These are phyloP conservation scores for Pangasius krempfi DNA, from an alignment of 2,797 vertebrate species.

Conservation along the genomic window DNA sequence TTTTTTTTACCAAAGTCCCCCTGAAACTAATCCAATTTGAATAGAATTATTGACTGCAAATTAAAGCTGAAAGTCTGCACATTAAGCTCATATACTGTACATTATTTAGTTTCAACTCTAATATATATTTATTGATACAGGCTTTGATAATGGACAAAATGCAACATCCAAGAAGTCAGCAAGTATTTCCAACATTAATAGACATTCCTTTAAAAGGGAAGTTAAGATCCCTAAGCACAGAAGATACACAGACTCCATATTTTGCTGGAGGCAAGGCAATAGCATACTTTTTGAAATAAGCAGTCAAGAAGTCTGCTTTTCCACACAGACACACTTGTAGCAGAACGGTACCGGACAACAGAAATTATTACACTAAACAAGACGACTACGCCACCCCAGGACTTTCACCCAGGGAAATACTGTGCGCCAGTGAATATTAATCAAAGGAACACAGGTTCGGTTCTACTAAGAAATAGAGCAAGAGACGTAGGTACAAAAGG, in stretches of 20 bases:
- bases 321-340: background rate
- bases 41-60: background rate
- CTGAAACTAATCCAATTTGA: background rate
- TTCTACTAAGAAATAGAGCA: no score
- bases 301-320: background rate
- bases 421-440: no score
- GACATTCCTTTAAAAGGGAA: background rate
- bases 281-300: background rate
- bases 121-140: background rate
- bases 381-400: no score
- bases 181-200: background rate
- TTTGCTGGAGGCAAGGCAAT: slow-evolving; percentile 5
- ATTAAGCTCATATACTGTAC: background rate
- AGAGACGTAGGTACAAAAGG: no score
- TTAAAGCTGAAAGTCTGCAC: background rate
- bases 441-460: no score
- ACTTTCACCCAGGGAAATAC: no score
- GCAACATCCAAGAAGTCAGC: slow-evolving; percentile 8
- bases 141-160: background rate
- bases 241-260: background rate
- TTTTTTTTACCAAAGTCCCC: background rate
- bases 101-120: background rate
- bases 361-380: no score
- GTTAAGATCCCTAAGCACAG: background rate
- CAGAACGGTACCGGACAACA: no score